Base-by-base conservation (phyloP, 2,888 invertebrate genomes). In the Dromius quadrimaculatus region DNA sequence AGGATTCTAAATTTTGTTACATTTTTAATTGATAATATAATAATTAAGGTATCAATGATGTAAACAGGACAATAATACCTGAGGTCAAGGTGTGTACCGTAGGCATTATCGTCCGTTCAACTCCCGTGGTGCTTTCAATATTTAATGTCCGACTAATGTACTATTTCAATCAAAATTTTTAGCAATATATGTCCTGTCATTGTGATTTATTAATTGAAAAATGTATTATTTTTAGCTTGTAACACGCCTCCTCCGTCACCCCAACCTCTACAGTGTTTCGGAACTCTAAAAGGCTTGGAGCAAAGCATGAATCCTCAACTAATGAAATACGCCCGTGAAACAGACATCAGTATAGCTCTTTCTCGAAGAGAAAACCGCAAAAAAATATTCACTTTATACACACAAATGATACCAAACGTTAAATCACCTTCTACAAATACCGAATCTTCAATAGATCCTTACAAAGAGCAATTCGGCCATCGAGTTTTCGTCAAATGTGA, bases 221-320 rank as follows among this genome's bases (percentile, higher is more conserved):
- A 65, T 34, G 11, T 38, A 38, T 66, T 63, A 63, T 73, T 77
- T 74, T 68, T 62, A 81, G 82, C 85, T 50, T 81, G 82, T 45
- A 83, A 81, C 71, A 84, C 89, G 38, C 87, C 88, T 0, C 87
- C 87, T 38, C 86, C 87, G 0, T 84, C 87, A 2, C 88, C 89
- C 38, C 88, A 88, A 68, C 87, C 85, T 74, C 82, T 84, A n/a
- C 84, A 88, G 22, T 87, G 88, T 2, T 94, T 91, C 81, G 94
- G 94, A 2, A 95, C 95, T 0, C 83, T 95, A 0, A 93, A 94
- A 79, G 94, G 94, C 0, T 84, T 95, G 45, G 95, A 96, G 78
- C 94, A 95, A 80, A 94, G 94, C 77, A 92, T 95, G 90, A 95
- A 95, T 83, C 95, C 96, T 0, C 93, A 95, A 76, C 84, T 96